Percentiles rank a stretch among this genome's conserved stretches.
Evolutionary conservation across 2,797 vertebrate genomes (phyloP).

Genomic region (Lepilemur ruficaudatus): DNA sequence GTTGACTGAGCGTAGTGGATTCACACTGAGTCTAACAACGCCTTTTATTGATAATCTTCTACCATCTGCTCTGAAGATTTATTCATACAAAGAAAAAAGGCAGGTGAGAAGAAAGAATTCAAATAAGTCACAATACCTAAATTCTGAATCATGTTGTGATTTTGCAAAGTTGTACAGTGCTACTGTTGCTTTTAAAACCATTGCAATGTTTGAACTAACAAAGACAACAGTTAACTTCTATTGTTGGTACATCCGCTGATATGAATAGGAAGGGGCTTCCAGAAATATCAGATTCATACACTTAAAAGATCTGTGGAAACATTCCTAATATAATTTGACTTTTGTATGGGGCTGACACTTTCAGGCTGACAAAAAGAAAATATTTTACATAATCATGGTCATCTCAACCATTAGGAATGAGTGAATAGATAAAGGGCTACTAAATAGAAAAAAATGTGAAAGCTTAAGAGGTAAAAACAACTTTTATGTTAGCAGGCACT

Average conservation of each 20-base stretch:
- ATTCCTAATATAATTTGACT: neutral
- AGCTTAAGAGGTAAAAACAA: neutral
- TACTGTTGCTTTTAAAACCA: conserved; percentile 70
- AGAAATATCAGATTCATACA: conserved; percentile 38
- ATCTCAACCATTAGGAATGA: neutral
- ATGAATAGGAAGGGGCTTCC: neutral
- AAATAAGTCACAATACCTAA: conserved; percentile 77
- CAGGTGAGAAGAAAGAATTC: conserved; percentile 82
- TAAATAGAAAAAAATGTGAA: neutral
- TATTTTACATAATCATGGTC: neutral
- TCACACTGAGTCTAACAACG: conserved; percentile 79
- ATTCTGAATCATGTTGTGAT: conserved; percentile 76
- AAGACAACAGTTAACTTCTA: conserved; percentile 29
- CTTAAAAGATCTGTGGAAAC: neutral
- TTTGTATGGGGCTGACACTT: neutral
- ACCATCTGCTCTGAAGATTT: conserved; percentile 85
- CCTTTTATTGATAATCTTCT: conserved; percentile 83
- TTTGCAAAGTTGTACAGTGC: conserved; percentile 77
- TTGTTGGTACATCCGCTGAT: neutral
- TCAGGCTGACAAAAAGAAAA: neutral
- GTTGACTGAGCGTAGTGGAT: conserved; percentile 72
- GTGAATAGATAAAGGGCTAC: neutral
- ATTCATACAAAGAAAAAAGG: conserved; percentile 81
- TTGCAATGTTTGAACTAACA: conserved; percentile 66
- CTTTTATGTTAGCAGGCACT: neutral